Base-by-base conservation (phyloP, 1,140 invertebrate genomes). In the Nomia melanderi region DNA sequence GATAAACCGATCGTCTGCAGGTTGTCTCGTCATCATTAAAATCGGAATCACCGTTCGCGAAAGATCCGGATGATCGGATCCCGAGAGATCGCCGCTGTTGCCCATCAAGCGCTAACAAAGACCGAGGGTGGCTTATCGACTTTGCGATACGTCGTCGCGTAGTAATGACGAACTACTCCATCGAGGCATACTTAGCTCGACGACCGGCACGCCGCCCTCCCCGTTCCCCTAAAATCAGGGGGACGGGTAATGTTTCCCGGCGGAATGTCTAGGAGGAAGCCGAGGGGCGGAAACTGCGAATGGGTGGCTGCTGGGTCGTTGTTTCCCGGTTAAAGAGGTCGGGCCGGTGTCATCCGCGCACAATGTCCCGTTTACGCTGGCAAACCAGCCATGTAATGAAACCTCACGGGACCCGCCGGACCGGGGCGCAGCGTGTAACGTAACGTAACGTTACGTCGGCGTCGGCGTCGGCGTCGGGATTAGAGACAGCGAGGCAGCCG, bases 361-460 rank as follows among this genome's bases (percentile, higher is more conserved):
- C 83, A 87, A 89, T 90, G 86, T 81, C 81, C 84, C 89, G 89
- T 90, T 91, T 91, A 89, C 88, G 76, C 82, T 81, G 86, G 87
- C 79, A 91, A 91, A 89, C 89, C 87, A 90, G 88, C 79, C 90
- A 86, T 90, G 88, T 91, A 90, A 91, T 89, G 90, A 90, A 91
- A 90, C 86, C 89, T 88, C 89, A 65, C 74, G 88, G 88, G 89
- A 87, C 82, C 56, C 31, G 31, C 33, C 25, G 57, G 63, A 11
- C n/a, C n/a, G n/a, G 36, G 36, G 36, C 36, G 36, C 12, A 11
- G 36, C 36, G 36, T 39, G 54, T 47, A 23, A 47, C 53, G 50
- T 20, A 14, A 9, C 29, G 23, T 60, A 64, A 72, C 53, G 77
- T 73, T 56, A 73, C 71, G 25, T 53, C n/a, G n/a, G n/a, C n/a